phyloP scores from a whole-genome alignment of 2,797 vertebrate species.

The Uromys caudimaculatus region DNA sequence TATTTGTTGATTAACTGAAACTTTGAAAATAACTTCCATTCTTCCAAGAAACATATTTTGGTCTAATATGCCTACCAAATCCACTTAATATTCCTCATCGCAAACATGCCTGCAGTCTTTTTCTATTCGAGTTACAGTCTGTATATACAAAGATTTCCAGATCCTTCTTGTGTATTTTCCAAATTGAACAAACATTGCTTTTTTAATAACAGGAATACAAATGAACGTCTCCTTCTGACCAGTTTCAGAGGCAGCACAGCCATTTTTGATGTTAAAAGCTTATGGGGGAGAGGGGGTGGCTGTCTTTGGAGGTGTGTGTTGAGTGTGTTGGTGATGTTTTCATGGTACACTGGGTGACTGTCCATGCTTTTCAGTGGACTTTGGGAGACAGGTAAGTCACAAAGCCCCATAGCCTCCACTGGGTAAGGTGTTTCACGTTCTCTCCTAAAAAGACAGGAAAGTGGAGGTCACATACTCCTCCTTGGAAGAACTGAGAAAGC shows the following conservation, averaged over 20 bases:
- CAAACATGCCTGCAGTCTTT: slow-evolving; percentile 31
- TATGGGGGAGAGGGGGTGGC: background rate
- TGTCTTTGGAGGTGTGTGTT: background rate
- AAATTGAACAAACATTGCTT: slow-evolving; percentile 38
- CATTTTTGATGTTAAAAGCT: background rate
- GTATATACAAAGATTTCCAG: slow-evolving; percentile 67
- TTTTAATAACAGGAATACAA: slow-evolving; percentile 55
- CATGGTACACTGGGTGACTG: background rate
- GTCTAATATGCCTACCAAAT: slow-evolving; percentile 51
- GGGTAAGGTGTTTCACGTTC: background rate
- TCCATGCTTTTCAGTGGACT: background rate
- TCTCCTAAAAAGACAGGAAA: background rate
- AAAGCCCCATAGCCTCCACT: background rate
- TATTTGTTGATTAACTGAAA: slow-evolving; percentile 55
- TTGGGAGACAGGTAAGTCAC: background rate
- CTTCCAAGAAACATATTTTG: slow-evolving; percentile 53
- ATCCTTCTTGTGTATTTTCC: slow-evolving; percentile 57
- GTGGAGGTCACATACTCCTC: background rate
- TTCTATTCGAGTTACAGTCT: slow-evolving; percentile 66
- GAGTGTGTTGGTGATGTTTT: background rate
- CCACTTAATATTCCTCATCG: slow-evolving; percentile 61
- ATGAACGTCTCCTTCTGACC: slow-evolving; percentile 46
- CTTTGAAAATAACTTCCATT: slow-evolving; percentile 45
- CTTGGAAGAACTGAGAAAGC: background rate
- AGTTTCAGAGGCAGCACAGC: slow-evolving; percentile 4